Percentiles rank a stretch among this genome's conserved stretches.
Evolutionary conservation across 1,140 invertebrate genomes (phyloP).

Genomic region (Sminthurinus signatus): DNA sequence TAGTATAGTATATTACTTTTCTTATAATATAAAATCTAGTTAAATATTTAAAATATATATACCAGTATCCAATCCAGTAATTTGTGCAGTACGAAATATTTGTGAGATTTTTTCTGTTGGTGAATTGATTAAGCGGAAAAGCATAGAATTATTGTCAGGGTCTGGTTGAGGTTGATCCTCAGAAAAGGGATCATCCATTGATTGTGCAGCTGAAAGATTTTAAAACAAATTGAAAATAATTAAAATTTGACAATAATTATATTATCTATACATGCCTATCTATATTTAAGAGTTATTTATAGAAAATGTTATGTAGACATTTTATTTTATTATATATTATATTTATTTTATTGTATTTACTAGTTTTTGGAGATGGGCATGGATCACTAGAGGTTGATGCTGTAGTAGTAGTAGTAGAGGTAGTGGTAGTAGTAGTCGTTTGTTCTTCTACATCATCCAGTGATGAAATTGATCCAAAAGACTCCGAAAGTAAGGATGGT

Average conservation of each 20-base stretch:
- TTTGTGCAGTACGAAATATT: slow-evolving; percentile 95
- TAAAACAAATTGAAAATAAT: too few relatives aligned
- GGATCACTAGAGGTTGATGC: slow-evolving; percentile 26
- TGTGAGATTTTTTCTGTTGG: slow-evolving; percentile 63
- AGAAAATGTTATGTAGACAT: too few relatives aligned
- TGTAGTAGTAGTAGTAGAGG: too few relatives aligned
- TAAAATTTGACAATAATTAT: too few relatives aligned
- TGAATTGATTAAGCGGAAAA: slow-evolving; percentile 35
- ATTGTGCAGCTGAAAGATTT: background rate
- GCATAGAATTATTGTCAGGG: slow-evolving; percentile 39
- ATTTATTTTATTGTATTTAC: slow-evolving; percentile 7
- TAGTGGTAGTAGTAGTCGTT: too few relatives aligned
- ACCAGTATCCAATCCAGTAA: slow-evolving; percentile 65
- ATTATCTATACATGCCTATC: too few relatives aligned
- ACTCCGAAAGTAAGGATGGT: slow-evolving; percentile 25
- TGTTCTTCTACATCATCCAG: slow-evolving; percentile 32
- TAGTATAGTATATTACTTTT: too few relatives aligned
- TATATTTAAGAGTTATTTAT: too few relatives aligned
- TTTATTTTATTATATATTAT: too few relatives aligned
- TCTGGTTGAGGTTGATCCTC: slow-evolving; percentile 28
- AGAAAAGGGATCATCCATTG: slow-evolving; percentile 32
- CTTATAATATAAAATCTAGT: too few relatives aligned
- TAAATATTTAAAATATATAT: too few relatives aligned
- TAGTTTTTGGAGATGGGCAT: slow-evolving; percentile 17
- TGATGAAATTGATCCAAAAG: slow-evolving; percentile 19